These are phyloP conservation scores for Panagrolaimus sp. DNA, from an alignment of 1,140 invertebrate genomes.

Conservation along the genomic window DNA sequence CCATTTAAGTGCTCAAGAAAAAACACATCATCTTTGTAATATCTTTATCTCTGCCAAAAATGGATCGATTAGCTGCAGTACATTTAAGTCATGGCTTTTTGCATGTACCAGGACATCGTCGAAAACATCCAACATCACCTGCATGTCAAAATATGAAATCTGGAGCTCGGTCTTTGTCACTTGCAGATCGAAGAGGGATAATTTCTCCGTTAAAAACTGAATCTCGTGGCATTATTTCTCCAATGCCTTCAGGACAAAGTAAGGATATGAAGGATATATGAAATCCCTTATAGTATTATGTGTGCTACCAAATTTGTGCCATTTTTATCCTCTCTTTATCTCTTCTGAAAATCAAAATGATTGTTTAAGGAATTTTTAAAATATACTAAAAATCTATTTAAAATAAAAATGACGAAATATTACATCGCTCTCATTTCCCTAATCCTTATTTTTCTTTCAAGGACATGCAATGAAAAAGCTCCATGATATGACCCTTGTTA, in stretches of 20 bases:
- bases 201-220: constrained; percentile 38
- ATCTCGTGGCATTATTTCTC: constrained; percentile 42
- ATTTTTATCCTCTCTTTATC: too few species aligned
- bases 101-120: constrained; percentile 30
- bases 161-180: constrained; percentile 41
- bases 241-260: constrained; percentile 36
- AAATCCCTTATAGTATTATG: too few species aligned
- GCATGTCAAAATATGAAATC: constrained; percentile 41
- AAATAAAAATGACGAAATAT: too few species aligned
- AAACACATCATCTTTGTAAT: too few species aligned
- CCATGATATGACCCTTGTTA: constrained; percentile 79
- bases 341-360: neutral
- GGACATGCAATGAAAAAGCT: constrained; percentile 85
- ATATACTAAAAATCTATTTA: too few species aligned
- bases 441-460: too few species aligned
- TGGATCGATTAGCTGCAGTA: constrained; percentile 49
- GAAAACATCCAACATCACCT: constrained; percentile 39
- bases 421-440: too few species aligned
- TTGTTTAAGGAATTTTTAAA: too few species aligned
- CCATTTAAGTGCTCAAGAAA: too few species aligned
- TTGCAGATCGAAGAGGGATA: constrained; percentile 47
- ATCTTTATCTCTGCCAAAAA: constrained; percentile 18
- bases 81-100: constrained; percentile 51
- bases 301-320: too few species aligned
- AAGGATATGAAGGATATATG: too few species aligned